A percentile compares a stretch with the other conserved stretches of the same genome.
Evolutionary conservation across 2,797 vertebrate species (phyloP).

Genomic region (Capromys pilorides): DNA sequence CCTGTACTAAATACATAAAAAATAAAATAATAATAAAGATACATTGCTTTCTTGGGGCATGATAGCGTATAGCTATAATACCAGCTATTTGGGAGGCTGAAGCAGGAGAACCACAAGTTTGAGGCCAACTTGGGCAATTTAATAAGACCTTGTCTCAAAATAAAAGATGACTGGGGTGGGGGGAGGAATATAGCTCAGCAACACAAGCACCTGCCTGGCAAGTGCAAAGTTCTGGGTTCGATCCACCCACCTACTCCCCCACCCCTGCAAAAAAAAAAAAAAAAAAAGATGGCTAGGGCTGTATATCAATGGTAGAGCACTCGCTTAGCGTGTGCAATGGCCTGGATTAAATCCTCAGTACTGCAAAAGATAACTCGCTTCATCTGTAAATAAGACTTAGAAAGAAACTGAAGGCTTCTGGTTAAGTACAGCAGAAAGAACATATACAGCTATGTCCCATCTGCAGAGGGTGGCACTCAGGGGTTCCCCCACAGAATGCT

Average conservation of each 20-base stretch:
- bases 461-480: background rate
- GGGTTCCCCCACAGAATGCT: background rate
- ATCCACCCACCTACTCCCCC: too few relatives aligned
- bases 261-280: too few relatives aligned
- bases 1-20: too few relatives aligned
- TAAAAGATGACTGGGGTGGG: background rate
- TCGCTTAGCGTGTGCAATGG: background rate
- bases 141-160: background rate
- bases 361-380: background rate
- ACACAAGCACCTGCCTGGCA: too few relatives aligned
- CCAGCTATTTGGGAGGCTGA: background rate
- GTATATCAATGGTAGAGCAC: background rate
- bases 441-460: background rate
- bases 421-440: background rate
- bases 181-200: too few relatives aligned
- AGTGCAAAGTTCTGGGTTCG: too few relatives aligned
- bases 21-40: background rate
- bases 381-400: background rate
- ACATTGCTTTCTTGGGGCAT: background rate
- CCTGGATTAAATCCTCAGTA: background rate
- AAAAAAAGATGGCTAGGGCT: background rate
- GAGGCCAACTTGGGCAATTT: background rate
- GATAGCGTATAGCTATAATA: background rate
- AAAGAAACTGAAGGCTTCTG: slow-evolving; percentile 25
- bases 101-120: background rate